phyloP scores from a whole-genome alignment of 2,113 vertebrate genomes.

The Pollachius pollachius region DNA sequence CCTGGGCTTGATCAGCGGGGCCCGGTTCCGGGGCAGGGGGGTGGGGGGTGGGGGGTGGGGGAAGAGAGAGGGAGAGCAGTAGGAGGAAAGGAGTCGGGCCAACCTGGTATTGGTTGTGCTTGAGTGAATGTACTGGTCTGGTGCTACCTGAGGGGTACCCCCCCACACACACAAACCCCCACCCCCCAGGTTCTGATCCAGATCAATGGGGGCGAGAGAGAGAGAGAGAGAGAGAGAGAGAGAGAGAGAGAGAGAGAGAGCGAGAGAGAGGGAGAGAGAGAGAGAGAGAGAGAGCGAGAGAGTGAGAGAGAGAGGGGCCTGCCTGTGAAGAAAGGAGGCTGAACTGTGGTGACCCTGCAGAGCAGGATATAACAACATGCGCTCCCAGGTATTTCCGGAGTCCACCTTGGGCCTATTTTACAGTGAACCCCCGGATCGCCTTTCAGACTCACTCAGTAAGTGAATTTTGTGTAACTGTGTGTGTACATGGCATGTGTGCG shows the following conservation, averaged over 20 bases:
- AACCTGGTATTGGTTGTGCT: constrained; percentile 25
- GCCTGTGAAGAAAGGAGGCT: constrained; percentile 51
- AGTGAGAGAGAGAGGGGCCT: constrained; percentile 14
- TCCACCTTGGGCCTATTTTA: constrained; percentile 64
- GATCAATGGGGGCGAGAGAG: constrained; percentile 57
- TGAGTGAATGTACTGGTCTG: constrained; percentile 16
- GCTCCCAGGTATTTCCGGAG: constrained; percentile 65
- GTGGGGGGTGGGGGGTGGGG: neutral
- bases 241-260: too few relatives aligned
- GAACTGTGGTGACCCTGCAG: constrained; percentile 54
- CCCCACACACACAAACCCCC: constrained; percentile 9
- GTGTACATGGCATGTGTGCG: constrained; percentile 19
- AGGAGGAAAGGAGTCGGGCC: neutral
- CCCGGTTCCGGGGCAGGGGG: constrained; percentile 27
- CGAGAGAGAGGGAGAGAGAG: too few relatives aligned
- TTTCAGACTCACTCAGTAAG: constrained; percentile 53
- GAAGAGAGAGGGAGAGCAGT: too few relatives aligned
- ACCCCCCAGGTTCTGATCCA: constrained; percentile 41
- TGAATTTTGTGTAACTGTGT: constrained; percentile 47
- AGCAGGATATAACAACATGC: constrained; percentile 56
- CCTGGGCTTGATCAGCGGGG: constrained; percentile 48
- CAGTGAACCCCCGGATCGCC: constrained; percentile 53
- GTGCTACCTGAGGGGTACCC: constrained; percentile 37
- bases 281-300: too few relatives aligned
- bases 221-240: too few relatives aligned